Evolutionary conservation across 1,140 invertebrate genomes (phyloP).

Genomic region (Drosophila orosa): DNA sequence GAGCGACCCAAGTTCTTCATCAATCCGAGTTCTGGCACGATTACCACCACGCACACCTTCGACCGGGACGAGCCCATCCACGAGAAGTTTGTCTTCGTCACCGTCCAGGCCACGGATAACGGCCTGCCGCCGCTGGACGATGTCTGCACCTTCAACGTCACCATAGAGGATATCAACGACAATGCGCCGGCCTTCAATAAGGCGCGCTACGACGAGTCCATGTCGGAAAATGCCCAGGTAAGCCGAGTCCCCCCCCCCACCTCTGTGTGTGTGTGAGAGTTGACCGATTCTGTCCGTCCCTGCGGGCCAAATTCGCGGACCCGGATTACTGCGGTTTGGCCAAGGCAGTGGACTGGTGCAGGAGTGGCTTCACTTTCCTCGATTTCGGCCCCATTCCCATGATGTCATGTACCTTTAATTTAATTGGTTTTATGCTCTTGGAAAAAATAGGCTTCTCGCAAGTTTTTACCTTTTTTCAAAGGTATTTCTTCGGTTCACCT

Average conservation of each 20-base stretch:
- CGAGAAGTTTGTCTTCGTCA: conserved; percentile 89
- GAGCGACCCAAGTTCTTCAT: conserved; percentile 92
- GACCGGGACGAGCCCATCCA: conserved; percentile 94
- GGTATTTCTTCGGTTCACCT: neutral
- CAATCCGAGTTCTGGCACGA: conserved; percentile 89
- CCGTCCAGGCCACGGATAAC: conserved; percentile 93
- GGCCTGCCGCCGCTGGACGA: conserved; percentile 93
- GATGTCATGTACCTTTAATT: conserved; percentile 22
- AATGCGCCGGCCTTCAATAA: conserved; percentile 94
- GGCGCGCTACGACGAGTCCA: conserved; percentile 86
- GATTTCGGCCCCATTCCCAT: neutral
- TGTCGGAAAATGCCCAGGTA: conserved; percentile 81
- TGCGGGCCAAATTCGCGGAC: conserved; percentile 66
- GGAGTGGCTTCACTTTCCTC: conserved; percentile 19
- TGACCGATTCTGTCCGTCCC: conserved; percentile 2
- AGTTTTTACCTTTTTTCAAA: neutral
- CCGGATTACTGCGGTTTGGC: conserved; percentile 81
- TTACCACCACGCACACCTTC: conserved; percentile 90
- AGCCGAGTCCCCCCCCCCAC: conserved; percentile 19
- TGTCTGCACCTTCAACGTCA: conserved; percentile 94
- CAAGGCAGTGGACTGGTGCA: conserved; percentile 8
- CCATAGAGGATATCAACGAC: conserved; percentile 94
- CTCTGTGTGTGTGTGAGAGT: too few relatives aligned
- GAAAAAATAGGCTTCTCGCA: neutral
- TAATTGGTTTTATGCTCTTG: conserved; percentile 21